A percentile compares a stretch with the other conserved stretches of the same genome.
Conservation (phyloP, 2,797 vertebrate genomes). For the Sebastes steindachneri region DNA sequence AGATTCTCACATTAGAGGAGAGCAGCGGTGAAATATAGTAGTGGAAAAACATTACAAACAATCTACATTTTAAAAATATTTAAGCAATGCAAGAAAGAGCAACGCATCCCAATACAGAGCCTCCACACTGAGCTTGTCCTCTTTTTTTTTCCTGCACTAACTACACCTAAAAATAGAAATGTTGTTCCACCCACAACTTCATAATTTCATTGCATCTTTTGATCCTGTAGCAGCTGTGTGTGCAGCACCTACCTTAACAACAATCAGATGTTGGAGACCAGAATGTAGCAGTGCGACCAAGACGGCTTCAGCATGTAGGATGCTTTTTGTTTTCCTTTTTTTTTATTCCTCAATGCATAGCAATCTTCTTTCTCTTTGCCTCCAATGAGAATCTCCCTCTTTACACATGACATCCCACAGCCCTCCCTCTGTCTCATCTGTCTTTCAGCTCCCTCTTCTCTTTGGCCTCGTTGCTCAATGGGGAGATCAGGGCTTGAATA, state of each 20-base stretch:
- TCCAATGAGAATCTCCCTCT: slow-evolving; percentile 72
- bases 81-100: not conserved
- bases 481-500: slow-evolving; percentile 78
- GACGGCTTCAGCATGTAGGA: slow-evolving; percentile 36
- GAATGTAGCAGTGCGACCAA: slow-evolving; percentile 17
- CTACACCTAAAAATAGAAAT: slow-evolving; percentile 12
- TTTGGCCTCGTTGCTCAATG: slow-evolving; percentile 74
- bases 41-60: not conserved
- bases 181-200: not conserved
- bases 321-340: slow-evolving; percentile 19
- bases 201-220: not conserved
- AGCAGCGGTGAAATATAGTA: not conserved
- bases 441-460: slow-evolving; percentile 67
- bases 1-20: not conserved
- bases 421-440: slow-evolving; percentile 67
- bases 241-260: slow-evolving; percentile 63
- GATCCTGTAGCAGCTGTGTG: not conserved
- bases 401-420: slow-evolving; percentile 65
- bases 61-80: not conserved
- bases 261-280: slow-evolving; percentile 26
- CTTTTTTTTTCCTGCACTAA: not conserved
- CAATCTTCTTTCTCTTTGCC: slow-evolving; percentile 54
- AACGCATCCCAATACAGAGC: not conserved
- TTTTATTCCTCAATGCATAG: slow-evolving; percentile 34
- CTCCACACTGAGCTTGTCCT: not conserved